phyloP scores from a whole-genome alignment of 1,140 invertebrate genomes.

The Heliconius eleuchia region DNA sequence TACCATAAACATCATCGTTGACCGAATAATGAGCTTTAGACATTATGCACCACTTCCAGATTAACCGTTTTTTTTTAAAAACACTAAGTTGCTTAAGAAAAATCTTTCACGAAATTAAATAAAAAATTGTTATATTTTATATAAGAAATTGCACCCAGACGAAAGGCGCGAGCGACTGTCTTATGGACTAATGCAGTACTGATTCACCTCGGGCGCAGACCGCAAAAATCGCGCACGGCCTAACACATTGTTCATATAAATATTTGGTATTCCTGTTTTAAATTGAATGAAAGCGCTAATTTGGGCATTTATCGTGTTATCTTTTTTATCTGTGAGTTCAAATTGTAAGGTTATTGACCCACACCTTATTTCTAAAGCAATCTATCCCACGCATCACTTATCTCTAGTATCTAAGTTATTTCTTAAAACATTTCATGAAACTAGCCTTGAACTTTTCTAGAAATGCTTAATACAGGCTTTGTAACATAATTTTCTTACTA shows the following conservation, averaged over 20 bases:
- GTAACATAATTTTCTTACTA: background rate
- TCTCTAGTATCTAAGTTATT: background rate
- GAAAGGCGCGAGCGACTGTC: slow-evolving; percentile 68
- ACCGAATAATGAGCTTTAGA: slow-evolving; percentile 67
- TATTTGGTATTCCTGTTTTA: slow-evolving; percentile 51
- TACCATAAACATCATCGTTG: slow-evolving; percentile 74
- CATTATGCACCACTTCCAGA: slow-evolving; percentile 41
- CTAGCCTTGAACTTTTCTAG: background rate
- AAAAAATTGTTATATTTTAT: slow-evolving; percentile 71
- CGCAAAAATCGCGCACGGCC: slow-evolving; percentile 67
- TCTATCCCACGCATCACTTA: background rate
- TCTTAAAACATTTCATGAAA: background rate
- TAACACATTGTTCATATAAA: slow-evolving; percentile 74
- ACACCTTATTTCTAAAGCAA: background rate
- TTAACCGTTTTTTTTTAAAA: background rate
- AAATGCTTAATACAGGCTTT: background rate
- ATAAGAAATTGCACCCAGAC: slow-evolving; percentile 60
- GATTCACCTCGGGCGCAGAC: slow-evolving; percentile 70
- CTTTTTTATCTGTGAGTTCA: background rate
- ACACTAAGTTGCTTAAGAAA: background rate
- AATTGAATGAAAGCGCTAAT: slow-evolving; percentile 17
- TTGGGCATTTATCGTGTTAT: background rate
- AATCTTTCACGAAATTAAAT: slow-evolving; percentile 22
- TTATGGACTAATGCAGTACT: slow-evolving; percentile 76
- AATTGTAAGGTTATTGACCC: slow-evolving; percentile 1